Evolutionary conservation across 2,113 vertebrate species (phyloP).

Genomic region (Mastomys coucha): DNA sequence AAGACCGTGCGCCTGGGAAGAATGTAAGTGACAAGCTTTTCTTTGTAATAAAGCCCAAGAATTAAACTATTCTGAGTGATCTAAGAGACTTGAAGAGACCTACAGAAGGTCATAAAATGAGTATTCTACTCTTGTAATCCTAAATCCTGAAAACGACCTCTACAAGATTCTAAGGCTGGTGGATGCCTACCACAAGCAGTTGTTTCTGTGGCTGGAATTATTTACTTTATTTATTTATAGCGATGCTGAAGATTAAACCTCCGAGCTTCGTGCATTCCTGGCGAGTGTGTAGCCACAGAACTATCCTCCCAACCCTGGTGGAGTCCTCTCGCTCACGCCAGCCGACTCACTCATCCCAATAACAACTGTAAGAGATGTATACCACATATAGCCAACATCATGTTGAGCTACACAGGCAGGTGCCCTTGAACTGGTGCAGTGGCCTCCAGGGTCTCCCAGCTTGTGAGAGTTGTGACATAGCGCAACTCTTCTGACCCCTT

Average conservation of each 20-base stretch:
- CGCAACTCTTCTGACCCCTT: background rate
- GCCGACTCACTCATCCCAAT: background rate
- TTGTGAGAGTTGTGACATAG: too few species aligned
- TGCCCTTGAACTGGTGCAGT: rapidly evolving
- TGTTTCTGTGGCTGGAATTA: background rate
- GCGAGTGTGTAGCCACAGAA: background rate
- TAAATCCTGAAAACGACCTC: background rate
- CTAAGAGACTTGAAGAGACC: background rate
- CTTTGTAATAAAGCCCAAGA: background rate
- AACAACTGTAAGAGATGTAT: too few species aligned
- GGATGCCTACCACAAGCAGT: rapidly evolving
- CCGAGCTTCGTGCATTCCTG: background rate
- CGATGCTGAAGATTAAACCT: too few species aligned
- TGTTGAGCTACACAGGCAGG: background rate
- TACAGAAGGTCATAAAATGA: background rate
- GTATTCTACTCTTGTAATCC: background rate
- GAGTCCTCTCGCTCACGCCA: background rate
- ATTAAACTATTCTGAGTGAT: background rate
- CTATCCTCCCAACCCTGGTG: background rate
- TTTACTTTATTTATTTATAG: background rate
- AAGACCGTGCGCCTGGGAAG: background rate
- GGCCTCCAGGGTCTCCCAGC: rapidly evolving
- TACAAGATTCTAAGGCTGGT: background rate
- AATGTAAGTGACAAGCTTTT: too few species aligned
- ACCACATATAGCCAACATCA: background rate